Evolutionary conservation across 2,797 vertebrate species (phyloP), one percentile per base, ranked within the genome.

Genomic region (Prunella strophiata): DNA sequence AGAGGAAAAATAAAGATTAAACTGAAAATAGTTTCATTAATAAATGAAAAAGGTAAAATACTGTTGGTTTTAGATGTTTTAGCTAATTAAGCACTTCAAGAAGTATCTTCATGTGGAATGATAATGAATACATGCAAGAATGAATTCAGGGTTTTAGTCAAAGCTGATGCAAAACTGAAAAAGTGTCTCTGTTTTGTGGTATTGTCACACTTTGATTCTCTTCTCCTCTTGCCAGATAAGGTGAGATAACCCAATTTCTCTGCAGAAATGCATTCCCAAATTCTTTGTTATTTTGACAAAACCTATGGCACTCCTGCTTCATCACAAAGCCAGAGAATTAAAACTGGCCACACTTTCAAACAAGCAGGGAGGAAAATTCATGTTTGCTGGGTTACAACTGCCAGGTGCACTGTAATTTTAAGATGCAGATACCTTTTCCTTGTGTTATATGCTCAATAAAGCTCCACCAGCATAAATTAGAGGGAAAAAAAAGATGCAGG

Each of bases 1-100:
- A 78, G 68, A 91, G 78, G 50, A 74, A 92, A 93, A 95, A 93
- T 32, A 58, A 75, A 90, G 27, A 58, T 26, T 84, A 76, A 54
- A 80, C 21, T 58, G 90, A 67, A 90, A 88, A 61, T 13, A 74
- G 34, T 82, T 93, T 52, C 9, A 63, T 88, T 92, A 77, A 88
- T 87, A 91, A 82, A 77, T 85, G 22, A 58, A 86, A 85, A 58
- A 71, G 34, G 19, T 81, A 88, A 91, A 94, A 81, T 76, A 45
- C 36, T 62, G 21, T 67, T 68, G 32, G 25, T 19, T 86, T 91
- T 74, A 89, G 68, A 70, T n/a, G 26, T 59, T 91, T 74, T 16
- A 89, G 55, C 48, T 87, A 82, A 74, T 67, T 54, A 81, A 70
- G 32, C 42, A 45, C 26, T 94, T 93, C 20, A 71, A 32, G 67